Evolutionary conservation across 1,140 invertebrate genomes (phyloP).

Genomic region (Maconellicoccus hirsutus): DNA sequence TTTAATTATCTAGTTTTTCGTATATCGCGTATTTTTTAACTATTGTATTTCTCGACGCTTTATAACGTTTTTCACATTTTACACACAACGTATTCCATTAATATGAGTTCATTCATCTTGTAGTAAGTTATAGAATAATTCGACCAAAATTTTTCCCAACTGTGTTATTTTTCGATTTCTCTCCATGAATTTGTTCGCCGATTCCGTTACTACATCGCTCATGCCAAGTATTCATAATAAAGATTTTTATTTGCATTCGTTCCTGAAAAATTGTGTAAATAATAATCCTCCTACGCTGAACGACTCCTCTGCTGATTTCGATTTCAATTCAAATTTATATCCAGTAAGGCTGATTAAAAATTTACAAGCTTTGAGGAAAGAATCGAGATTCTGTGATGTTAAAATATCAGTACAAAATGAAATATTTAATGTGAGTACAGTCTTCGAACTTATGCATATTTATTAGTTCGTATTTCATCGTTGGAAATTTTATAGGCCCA

Average conservation of each 20-base stretch:
- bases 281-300: neutral
- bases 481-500: slow-evolving; percentile 56
- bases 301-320: neutral
- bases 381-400: slow-evolving; percentile 14
- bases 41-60: neutral
- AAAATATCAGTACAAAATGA: slow-evolving; percentile 16
- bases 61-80: neutral
- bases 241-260: neutral
- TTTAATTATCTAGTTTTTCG: neutral
- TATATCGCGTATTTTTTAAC: neutral
- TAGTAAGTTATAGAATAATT: neutral
- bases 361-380: slow-evolving; percentile 6
- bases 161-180: no score
- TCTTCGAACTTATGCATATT: neutral
- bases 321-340: neutral
- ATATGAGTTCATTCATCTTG: neutral
- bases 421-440: neutral
- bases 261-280: neutral
- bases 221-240: neutral
- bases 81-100: neutral
- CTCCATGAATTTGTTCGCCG: neutral
- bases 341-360: slow-evolving; percentile 1
- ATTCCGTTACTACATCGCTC: neutral
- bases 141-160: neutral
- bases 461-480: neutral